Conservation (phyloP, 2,888 invertebrate genomes). For the Frankliniella intonsa region DNA sequence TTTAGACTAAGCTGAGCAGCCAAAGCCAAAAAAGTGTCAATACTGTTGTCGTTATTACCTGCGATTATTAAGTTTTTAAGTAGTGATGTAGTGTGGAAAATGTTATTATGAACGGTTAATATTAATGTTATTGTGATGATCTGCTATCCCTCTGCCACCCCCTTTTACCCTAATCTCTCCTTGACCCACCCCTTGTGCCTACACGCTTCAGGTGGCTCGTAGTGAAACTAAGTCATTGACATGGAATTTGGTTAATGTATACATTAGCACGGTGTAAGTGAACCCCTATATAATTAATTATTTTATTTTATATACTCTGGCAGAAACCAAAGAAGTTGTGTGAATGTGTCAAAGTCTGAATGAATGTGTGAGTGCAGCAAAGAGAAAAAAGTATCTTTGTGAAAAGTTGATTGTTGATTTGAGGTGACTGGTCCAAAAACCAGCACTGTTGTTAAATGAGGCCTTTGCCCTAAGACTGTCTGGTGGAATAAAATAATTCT, state of each 20-base stretch:
- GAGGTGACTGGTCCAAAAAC: neutral
- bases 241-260: neutral
- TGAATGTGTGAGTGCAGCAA: neutral
- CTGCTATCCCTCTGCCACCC: neutral
- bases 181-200: neutral
- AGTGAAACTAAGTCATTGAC: neutral
- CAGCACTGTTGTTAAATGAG: neutral
- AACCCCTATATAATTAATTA: neutral
- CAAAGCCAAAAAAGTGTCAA: neutral
- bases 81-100: neutral
- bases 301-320: neutral
- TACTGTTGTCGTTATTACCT: neutral
- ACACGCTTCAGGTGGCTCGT: neutral
- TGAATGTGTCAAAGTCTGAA: neutral
- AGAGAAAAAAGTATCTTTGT: neutral
- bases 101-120: neutral
- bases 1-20: neutral
- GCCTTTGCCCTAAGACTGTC: slow-evolving; percentile 2
- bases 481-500: neutral
- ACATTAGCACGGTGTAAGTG: neutral
- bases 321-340: slow-evolving; percentile 5
- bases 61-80: neutral
- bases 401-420: neutral
- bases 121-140: neutral
- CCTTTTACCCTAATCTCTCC: neutral